A percentile compares a stretch with the other conserved stretches of the same genome.
Conservation (phyloP, 1,140 invertebrate species). For the Agrilus planipennis region DNA sequence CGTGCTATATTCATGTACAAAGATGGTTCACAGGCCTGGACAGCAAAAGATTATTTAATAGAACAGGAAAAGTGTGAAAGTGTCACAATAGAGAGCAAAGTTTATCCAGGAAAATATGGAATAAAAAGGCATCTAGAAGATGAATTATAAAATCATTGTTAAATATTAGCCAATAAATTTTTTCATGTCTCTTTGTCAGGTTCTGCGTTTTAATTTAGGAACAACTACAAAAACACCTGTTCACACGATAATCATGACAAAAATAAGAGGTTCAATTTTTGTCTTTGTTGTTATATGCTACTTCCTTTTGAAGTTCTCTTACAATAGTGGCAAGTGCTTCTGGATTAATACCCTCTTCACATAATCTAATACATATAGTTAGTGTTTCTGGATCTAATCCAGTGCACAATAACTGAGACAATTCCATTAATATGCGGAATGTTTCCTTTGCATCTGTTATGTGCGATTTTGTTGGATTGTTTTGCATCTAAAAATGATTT, state of each 20-base stretch:
- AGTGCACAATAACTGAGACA: conserved; percentile 68
- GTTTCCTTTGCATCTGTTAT: conserved; percentile 54
- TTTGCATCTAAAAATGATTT: conserved; percentile 9
- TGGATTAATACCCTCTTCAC: conserved; percentile 76
- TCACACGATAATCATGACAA: too few relatives aligned
- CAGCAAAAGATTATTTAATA: conserved; percentile 86
- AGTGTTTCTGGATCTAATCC: conserved; percentile 72
- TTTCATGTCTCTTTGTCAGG: too few relatives aligned
- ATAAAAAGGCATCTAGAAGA: conserved; percentile 31
- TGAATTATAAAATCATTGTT: conserved; percentile 11
- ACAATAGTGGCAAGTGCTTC: conserved; percentile 69
- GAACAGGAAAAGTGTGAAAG: conserved; percentile 62
- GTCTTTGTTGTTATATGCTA: conserved; percentile 10
- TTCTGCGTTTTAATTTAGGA: too few relatives aligned
- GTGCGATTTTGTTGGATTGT: conserved; percentile 29
- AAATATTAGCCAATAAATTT: not conserved
- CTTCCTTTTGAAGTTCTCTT: conserved; percentile 57
- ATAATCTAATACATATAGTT: conserved; percentile 69
- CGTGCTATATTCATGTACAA: conserved; percentile 92
- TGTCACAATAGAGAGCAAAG: conserved; percentile 52
- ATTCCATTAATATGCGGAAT: conserved; percentile 58
- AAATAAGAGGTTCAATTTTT: too few relatives aligned
- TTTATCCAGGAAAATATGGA: conserved; percentile 43
- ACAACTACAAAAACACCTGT: too few relatives aligned
- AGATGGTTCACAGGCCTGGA: conserved; percentile 90